Base-by-base conservation (phyloP, 1,140 invertebrate genomes). In the Bombus polaris region DNA sequence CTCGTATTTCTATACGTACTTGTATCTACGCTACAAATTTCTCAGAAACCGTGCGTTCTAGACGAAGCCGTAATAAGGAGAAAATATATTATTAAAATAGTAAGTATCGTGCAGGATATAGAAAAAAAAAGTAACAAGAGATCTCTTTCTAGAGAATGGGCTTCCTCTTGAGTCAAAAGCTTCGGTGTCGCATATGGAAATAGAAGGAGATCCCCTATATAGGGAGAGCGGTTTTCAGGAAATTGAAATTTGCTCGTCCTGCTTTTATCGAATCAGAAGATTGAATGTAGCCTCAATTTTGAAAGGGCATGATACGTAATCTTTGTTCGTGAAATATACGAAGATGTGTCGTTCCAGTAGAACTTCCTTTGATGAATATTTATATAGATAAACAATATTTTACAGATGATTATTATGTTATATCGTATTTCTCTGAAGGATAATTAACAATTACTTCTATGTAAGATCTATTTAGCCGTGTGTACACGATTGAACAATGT, bases 251-350 rank as follows among this genome's bases (percentile, higher is more conserved):
- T 81, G 72, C 71, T 89, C 85, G 88, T 68, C 59, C 84, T 77
- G 70, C 84, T 83, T 89, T 89, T 87, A 84, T 89, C 85, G 88
- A 76, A 81, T 89, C 85, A 89, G 59, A 77, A 83, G 88, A 89
- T 89, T 87, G 88, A 72, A 70, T 39, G 76, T 68, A 74, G 32
- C 59, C 59, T n/a, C 70, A 28, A 74, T 85, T 81, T 68, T 53
- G 37, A 28, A 57, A 62, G 59, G 32, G 70, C 65, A 32, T 32
- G 76, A 83, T 53, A 73, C 71, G 72, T 66, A 83, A 83, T 73
- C 81, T 73, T 77, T 71, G 53, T 53, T 28, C 47, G 68, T 39
- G n/a, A 62, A 80, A 37, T 73, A 35, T 44, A 68, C 32, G 42
- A 32, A 35, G 59, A 28, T 15, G 5, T 4, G 9, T 22, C 65